Conservation (phyloP, 2,113 vertebrate species). For the Axis porcinus region DNA sequence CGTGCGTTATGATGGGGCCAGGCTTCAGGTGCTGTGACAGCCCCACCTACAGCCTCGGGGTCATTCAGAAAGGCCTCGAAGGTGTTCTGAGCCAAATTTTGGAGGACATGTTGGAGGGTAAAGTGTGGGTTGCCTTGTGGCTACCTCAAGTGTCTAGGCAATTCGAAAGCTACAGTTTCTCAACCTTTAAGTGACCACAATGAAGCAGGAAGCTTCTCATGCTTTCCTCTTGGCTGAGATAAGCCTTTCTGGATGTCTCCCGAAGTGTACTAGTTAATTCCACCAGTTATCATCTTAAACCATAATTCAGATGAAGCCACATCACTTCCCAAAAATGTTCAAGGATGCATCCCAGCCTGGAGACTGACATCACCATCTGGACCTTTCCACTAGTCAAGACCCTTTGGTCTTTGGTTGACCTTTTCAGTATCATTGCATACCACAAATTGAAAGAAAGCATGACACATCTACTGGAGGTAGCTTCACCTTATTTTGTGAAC, state of each 20-base stretch:
- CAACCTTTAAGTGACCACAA: neutral
- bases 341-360: fast-evolving
- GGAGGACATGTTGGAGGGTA: fast-evolving
- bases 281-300: neutral
- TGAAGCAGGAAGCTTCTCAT: neutral
- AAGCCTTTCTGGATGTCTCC: neutral
- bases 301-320: neutral
- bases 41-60: too few species aligned
- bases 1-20: fast-evolving
- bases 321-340: neutral
- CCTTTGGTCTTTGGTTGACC: fast-evolving
- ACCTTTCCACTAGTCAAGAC: fast-evolving
- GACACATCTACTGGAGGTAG: too few species aligned
- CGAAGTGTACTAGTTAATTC: neutral
- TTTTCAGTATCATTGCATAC: neutral
- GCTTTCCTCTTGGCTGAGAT: neutral
- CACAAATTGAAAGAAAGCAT: fast-evolving
- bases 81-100: fast-evolving
- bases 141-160: neutral
- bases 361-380: fast-evolving
- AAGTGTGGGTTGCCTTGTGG: fast-evolving
- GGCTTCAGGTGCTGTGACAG: fast-evolving
- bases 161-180: neutral
- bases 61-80: neutral
- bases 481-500: neutral